Base-by-base conservation (phyloP, 2,113 vertebrate genomes). In the Pachypanchax playfairii region DNA sequence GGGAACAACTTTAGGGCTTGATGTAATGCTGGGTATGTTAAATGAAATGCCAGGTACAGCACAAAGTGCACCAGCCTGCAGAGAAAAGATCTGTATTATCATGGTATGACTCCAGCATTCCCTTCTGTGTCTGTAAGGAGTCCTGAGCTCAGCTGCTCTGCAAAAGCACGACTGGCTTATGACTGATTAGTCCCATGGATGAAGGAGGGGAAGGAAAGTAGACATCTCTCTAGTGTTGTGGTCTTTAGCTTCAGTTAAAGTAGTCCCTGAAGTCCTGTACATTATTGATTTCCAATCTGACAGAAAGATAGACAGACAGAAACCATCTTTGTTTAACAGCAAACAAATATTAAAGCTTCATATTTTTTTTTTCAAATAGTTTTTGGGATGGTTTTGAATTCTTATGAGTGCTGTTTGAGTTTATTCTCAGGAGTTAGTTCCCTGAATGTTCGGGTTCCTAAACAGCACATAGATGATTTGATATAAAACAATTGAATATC, bases 141-240 rank as follows among this genome's bases (percentile, higher is more conserved):
- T 17, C 48, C 21, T 47, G 41, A 58, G 66, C 59, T 63, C 43
- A 31, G 57, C 62, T 51, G 53, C n/a, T 17, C 64, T 58, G 20
- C 67, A 50, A 52, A 67, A 31, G 29, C 21, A 33, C 5, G 31
- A 57, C 69, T 74, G 65, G 59, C 25, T 68, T 63, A 62, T 62
- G 65, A 49, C 46, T 68, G 75, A 81, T 78, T 70, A 70, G 65
- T 56, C 28, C 39, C 51, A 15, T 3, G 33, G 65, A 65, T 74
- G 53, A 78, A 59, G 65, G 31, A 47, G 44, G 63, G 53, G 41
- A 44, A 50, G 47, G 54, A 61, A 71, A 57, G 78, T 48, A 51
- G 56, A 24, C 20, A n/a, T 15, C 31, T 65, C 36, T 68, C 51
- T 49, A 49, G 29, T 67, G 73, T 63, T 39, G 25, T 70, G 13